Base-by-base conservation (phyloP, 2,888 invertebrate species). In the Unio pictorum region DNA sequence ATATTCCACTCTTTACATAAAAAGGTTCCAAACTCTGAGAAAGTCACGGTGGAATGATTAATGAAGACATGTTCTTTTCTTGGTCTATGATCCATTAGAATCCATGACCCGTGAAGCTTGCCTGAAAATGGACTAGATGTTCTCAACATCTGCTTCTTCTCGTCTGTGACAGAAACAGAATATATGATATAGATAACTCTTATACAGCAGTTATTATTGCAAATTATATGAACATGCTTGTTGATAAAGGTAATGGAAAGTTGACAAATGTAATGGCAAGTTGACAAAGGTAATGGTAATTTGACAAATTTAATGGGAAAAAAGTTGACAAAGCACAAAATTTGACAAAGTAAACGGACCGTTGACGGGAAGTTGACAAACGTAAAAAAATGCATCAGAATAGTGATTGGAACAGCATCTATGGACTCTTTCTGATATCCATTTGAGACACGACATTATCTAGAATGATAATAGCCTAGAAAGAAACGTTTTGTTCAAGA, bases 1-100 rank as follows among this genome's bases (percentile, higher is more conserved):
- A 78, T 79, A 65, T 83, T 83, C 62, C 76, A 79, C 61, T 84
- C 80, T 60, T 81, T 79, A 73, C 88, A 88, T 18, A 79, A 71
- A 76, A 87, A 87, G 11, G 72, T 68, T 0, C 87, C 88, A 34
- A 87, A 78, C 8, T 79, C 70, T 0, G 85, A 81, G 70, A 88
- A 86, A 17, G 75, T 64, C 30, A 86, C 72, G 20, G 77, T 74
- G 7, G 85, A 81, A 3, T 71, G 68, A 65, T 84, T 83, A 7
- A 88, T 82, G n/a, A 58, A 71, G 0, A 89, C 84, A 3, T 75
- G 72, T 64, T 86, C 87, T 18, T 75, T 74, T 11, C 82, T 70
- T 59, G 76, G 79, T 15, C 66, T 74, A 45, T 45, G 45, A 57
- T 87, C 87, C 62, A 84, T 83, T 45, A 87, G 80, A 56, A 82